Percentiles rank a stretch among this genome's conserved stretches.
Evolutionary conservation across 2,888 invertebrate species (phyloP).

Genomic region (Himalopsyche japonica): DNA sequence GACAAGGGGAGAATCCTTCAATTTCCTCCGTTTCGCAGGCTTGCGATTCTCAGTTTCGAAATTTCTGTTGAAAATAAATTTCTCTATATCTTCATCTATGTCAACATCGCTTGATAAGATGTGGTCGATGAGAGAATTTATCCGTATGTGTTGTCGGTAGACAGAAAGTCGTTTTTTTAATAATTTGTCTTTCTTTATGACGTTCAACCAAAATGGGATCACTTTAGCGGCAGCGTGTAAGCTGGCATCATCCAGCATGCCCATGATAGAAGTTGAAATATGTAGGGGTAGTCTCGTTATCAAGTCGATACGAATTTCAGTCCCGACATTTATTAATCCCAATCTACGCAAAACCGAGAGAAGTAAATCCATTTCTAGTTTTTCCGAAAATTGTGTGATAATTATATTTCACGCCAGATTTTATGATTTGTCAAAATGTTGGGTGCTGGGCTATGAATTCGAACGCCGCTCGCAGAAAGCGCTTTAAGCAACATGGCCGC

Average conservation of each 20-base stretch:
- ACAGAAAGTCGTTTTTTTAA: neutral
- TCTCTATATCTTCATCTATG: neutral
- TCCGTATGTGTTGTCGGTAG: neutral
- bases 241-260: neutral
- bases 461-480: no score
- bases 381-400: no score
- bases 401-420: no score
- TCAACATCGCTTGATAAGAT: neutral
- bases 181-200: neutral
- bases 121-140: neutral
- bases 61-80: neutral
- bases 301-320: neutral
- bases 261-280: neutral
- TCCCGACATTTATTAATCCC: no score
- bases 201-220: neutral
- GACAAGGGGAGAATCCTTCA: no score
- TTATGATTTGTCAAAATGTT: no score
- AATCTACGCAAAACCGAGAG: no score
- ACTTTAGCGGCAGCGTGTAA: neutral
- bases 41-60: neutral
- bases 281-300: neutral
- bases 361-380: no score
- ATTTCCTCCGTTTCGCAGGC: no score
- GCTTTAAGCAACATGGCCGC: no score
- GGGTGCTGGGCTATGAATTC: no score